phyloP scores from a whole-genome alignment of 2,888 invertebrate species.

The Blastobasis adustella region DNA sequence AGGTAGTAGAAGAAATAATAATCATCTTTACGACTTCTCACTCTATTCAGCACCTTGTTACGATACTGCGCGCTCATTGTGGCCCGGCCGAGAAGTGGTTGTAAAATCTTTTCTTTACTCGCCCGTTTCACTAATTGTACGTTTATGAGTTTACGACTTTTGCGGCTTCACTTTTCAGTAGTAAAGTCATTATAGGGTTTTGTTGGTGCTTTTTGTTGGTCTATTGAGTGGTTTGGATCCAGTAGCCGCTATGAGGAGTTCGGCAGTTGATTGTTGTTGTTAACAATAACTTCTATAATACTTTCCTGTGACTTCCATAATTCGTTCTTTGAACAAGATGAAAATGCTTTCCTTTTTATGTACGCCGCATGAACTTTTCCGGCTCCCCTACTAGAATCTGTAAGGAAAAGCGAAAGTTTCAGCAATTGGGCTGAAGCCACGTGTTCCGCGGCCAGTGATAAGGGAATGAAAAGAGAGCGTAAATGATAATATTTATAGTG shows the following conservation, averaged over 20 bases:
- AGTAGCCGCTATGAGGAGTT: too few relatives aligned
- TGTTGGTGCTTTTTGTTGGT: conserved; percentile 39
- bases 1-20: conserved; percentile 77
- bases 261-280: too few relatives aligned
- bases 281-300: too few relatives aligned
- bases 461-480: conserved; percentile 66
- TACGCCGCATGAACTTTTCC: too few relatives aligned
- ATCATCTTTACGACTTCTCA: conserved; percentile 77
- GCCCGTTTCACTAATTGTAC: conserved; percentile 74
- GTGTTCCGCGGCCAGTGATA: conserved; percentile 61
- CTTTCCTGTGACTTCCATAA: too few relatives aligned
- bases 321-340: too few relatives aligned
- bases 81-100: conserved; percentile 67
- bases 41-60: conserved; percentile 77
- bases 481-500: conserved; percentile 72
- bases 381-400: too few relatives aligned
- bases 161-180: conserved; percentile 67
- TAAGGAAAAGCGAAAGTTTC: background rate
- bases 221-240: background rate
- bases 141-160: conserved; percentile 73
- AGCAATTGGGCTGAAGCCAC: conserved; percentile 27
- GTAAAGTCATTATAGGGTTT: conserved; percentile 55
- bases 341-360: too few relatives aligned
- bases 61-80: conserved; percentile 74
- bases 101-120: conserved; percentile 75